Conservation (phyloP, 2,797 vertebrate genomes). For the Bradypodion pumilum region DNA sequence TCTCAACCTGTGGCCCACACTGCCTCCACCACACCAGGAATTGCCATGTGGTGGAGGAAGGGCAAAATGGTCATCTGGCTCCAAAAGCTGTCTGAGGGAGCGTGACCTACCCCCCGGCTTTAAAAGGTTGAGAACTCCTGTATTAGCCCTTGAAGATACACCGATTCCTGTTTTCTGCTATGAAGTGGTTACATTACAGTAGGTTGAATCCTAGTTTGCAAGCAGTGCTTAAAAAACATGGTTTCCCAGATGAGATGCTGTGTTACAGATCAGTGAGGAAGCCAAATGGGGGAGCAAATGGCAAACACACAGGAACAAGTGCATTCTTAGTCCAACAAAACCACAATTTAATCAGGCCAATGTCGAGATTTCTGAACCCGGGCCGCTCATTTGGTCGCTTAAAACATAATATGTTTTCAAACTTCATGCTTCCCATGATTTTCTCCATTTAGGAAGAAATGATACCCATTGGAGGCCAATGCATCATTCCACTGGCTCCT, state of each 20-base stretch:
- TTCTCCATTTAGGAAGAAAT: constrained; percentile 44
- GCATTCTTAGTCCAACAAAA: neutral
- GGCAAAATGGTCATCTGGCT: too few species aligned
- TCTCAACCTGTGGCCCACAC: too few species aligned
- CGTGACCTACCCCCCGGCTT: too few species aligned
- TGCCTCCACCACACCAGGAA: too few species aligned
- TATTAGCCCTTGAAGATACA: too few species aligned
- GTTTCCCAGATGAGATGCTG: neutral
- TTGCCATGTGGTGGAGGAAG: too few species aligned
- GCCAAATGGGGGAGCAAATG: too few species aligned
- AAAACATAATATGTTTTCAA: constrained; percentile 38
- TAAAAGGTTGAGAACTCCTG: too few species aligned
- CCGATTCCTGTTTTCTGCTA: too few species aligned
- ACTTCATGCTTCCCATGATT: constrained; percentile 35
- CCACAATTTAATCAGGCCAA: neutral
- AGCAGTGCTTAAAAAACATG: neutral
- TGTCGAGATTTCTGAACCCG: too few species aligned
- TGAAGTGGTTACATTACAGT: neutral
- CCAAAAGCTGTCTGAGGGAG: too few species aligned
- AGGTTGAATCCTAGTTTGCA: neutral
- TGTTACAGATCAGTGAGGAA: neutral
- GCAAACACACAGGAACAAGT: neutral
- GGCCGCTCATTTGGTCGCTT: constrained; percentile 13
- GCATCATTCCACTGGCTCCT: constrained; percentile 35
- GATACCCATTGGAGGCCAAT: constrained; percentile 49